phyloP scores from a whole-genome alignment of 2,888 invertebrate genomes.

The Oxytorus armatus region DNA sequence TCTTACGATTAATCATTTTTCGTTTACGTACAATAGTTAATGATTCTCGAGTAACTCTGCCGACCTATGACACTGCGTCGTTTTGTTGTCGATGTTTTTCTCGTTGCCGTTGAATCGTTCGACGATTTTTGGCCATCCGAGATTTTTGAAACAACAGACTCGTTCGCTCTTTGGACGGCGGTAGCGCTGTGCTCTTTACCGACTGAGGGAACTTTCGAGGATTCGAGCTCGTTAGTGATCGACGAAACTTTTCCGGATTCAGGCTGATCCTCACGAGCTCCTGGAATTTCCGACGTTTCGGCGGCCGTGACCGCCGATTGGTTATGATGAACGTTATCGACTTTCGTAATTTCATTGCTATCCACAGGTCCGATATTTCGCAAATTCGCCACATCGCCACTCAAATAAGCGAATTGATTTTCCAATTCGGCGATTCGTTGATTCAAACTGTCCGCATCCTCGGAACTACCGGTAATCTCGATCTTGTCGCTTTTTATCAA shows the following conservation, averaged over 20 bases:
- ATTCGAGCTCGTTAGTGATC: neutral
- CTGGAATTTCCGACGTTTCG: neutral
- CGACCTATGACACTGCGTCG: slow-evolving; percentile 61
- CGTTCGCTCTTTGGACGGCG: neutral
- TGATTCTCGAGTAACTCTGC: neutral
- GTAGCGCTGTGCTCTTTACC: neutral
- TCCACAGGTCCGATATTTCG: slow-evolving; percentile 24
- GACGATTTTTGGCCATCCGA: slow-evolving; percentile 10
- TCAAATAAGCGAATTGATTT: slow-evolving; percentile 60
- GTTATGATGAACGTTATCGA: neutral
- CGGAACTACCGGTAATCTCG: slow-evolving; percentile 68
- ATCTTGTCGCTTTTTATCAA: slow-evolving; percentile 70
- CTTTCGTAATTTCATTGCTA: slow-evolving; percentile 10
- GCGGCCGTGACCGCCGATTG: neutral
- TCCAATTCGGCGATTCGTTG: slow-evolving; percentile 71
- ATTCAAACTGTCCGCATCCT: slow-evolving; percentile 85
- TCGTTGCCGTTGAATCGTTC: slow-evolving; percentile 8
- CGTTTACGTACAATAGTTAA: neutral
- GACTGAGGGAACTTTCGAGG: neutral
- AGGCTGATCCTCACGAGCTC: neutral
- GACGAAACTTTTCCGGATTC: neutral
- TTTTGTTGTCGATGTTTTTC: slow-evolving; percentile 32
- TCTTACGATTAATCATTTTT: slow-evolving; percentile 10
- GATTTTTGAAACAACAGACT: neutral
- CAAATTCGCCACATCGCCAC: slow-evolving; percentile 59